phyloP scores from a whole-genome alignment of 2,113 vertebrate species.

The Ailurus styani region DNA sequence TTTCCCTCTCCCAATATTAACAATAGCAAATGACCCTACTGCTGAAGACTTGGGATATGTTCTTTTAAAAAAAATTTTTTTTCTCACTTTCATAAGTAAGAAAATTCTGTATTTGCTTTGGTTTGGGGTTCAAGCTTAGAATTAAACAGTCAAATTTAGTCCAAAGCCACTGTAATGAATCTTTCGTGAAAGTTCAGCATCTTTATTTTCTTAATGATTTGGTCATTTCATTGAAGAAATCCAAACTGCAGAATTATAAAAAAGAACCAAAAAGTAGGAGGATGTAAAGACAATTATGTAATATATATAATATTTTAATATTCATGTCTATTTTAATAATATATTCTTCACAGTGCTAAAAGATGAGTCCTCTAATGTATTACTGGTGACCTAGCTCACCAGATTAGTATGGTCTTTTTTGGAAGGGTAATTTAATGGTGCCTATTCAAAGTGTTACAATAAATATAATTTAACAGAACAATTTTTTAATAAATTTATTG shows the following conservation, averaged over 20 bases:
- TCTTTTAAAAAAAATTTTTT: conserved; percentile 32
- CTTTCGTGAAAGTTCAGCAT: conserved; percentile 35
- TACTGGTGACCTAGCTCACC: background rate
- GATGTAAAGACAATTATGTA: background rate
- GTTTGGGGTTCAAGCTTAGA: conserved; percentile 34
- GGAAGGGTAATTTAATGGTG: background rate
- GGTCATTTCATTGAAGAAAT: conserved; percentile 5
- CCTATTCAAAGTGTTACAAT: background rate
- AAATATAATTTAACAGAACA: background rate
- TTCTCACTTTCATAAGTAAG: no score
- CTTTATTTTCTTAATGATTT: conserved; percentile 23
- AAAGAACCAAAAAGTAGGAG: background rate
- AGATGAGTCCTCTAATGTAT: background rate
- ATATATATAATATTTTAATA: background rate
- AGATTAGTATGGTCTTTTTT: background rate
- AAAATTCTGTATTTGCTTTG: conserved; percentile 33
- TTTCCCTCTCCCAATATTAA: background rate
- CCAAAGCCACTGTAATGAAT: conserved; percentile 44
- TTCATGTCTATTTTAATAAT: background rate
- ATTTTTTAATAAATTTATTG: conserved; percentile 19
- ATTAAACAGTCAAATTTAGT: conserved; percentile 72
- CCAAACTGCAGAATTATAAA: background rate
- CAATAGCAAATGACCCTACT: background rate
- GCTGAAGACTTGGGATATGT: background rate
- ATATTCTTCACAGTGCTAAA: background rate